Base-by-base conservation (phyloP, 2,113 vertebrate genomes). In the Stercorarius parasiticus region DNA sequence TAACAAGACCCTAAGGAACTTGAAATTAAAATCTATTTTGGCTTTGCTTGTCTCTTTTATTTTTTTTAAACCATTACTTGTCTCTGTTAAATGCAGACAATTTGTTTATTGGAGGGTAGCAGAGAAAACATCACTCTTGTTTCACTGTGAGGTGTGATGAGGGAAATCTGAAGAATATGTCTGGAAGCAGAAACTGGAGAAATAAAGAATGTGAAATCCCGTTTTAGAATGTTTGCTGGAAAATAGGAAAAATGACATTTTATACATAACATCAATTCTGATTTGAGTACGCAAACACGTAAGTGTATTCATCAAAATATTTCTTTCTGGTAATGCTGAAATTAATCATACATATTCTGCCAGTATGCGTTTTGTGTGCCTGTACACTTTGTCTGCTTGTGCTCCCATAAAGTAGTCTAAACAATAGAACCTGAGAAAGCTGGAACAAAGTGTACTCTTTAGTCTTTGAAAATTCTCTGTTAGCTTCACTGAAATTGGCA, bases 391-490 rank as follows among this genome's bases (percentile, higher is more conserved):
- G 40, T 85, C 27, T 77, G 42, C 53, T 81, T 81, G 25, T 83
- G 49, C 27, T 90, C 55, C n/a, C 55, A 29, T 36, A n/a, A 47
- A 89, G 17, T 23, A 85, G 55, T 53, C 53, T 86, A 72, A 86
- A 61, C 90, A 92, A 86, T 20, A 77, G 82, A 81, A 93, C 50
- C 59, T 71, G 85, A 93, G 87, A 58, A 96, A 83, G 32, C 38
- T 45, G 59, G 53, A 86, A 91, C 76, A 81, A 73, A 88, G 56
- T 19, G 42, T 82, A 69, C 47, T 50, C 38, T 91, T 67, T 52
- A 0, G 29, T 50, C 79, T 71, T 42, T 47, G 73, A 66, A 86
- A 83, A 91, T 81, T 55, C 70, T 70, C 64, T 59, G 32, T 65
- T 86, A 59, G 38, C 64, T 64, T 82, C 86, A 62, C 59, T 78